Conservation (phyloP, 1,140 invertebrate genomes). For the Brachionus paranguensis region DNA sequence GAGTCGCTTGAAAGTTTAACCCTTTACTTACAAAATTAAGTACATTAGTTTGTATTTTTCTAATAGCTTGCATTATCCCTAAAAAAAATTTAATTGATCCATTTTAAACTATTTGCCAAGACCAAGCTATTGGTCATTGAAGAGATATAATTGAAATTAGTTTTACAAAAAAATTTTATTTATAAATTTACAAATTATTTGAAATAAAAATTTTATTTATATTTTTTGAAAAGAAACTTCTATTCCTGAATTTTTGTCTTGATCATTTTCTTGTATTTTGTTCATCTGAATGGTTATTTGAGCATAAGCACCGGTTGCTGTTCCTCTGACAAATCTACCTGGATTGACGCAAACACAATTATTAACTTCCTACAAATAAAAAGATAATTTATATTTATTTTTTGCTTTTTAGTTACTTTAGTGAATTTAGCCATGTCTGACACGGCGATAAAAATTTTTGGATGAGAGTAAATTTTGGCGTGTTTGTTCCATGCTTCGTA, state of each 20-base stretch:
- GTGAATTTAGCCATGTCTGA: neutral
- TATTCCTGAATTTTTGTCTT: neutral
- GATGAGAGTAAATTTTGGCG: slow-evolving; percentile 10
- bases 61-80: neutral
- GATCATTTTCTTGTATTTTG: slow-evolving; percentile 2
- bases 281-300: neutral
- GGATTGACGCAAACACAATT: slow-evolving; percentile 27
- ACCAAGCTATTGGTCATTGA: neutral
- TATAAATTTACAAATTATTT: neutral
- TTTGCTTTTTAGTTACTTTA: neutral
- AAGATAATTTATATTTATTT: neutral
- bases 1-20: neutral
- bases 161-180: too few species aligned
- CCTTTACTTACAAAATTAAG: neutral
- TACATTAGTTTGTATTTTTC: slow-evolving; percentile 8
- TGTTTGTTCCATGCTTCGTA: slow-evolving; percentile 33
- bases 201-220: slow-evolving; percentile 2
- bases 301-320: slow-evolving; percentile 22
- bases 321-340: slow-evolving; percentile 26
- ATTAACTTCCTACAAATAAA: slow-evolving; percentile 14
- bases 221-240: slow-evolving; percentile 2
- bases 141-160: too few species aligned
- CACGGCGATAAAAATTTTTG: slow-evolving; percentile 32
- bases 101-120: neutral
- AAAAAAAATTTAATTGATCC: neutral